These are phyloP conservation scores for Brachionus paranguensis DNA, from an alignment of 1,140 invertebrate species.

Conservation along the genomic window DNA sequence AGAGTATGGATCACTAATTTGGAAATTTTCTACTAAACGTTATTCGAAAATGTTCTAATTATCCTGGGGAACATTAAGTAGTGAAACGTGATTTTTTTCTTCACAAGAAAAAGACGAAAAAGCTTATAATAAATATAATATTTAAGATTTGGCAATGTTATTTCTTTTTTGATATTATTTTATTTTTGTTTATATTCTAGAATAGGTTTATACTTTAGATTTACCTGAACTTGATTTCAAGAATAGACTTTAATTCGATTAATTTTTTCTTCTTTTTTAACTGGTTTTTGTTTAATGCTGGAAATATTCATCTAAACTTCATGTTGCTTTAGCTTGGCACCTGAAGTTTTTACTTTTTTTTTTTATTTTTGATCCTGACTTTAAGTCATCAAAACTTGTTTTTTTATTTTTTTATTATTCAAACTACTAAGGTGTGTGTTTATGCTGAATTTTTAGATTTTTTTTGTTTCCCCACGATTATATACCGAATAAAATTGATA, in stretches of 20 bases:
- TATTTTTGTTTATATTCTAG: neutral
- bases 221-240: neutral
- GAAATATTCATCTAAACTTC: neutral
- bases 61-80: slow-evolving; percentile 26
- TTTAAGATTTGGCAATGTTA: neutral
- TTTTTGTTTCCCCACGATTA: neutral
- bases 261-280: neutral
- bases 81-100: slow-evolving; percentile 7
- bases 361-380: neutral
- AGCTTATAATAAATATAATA: neutral
- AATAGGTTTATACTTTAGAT: neutral
- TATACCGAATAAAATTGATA: neutral
- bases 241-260: neutral
- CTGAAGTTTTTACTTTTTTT: neutral
- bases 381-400: neutral
- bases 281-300: neutral
- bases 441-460: neutral
- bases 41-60: slow-evolving; percentile 8
- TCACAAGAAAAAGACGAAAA: neutral
- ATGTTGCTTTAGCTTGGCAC: neutral
- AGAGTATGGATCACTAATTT: neutral
- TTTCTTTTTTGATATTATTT: neutral
- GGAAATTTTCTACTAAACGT: neutral
- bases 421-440: neutral
- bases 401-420: neutral